phyloP scores from a whole-genome alignment of 2,797 vertebrate species.

The Danio kyathit region DNA sequence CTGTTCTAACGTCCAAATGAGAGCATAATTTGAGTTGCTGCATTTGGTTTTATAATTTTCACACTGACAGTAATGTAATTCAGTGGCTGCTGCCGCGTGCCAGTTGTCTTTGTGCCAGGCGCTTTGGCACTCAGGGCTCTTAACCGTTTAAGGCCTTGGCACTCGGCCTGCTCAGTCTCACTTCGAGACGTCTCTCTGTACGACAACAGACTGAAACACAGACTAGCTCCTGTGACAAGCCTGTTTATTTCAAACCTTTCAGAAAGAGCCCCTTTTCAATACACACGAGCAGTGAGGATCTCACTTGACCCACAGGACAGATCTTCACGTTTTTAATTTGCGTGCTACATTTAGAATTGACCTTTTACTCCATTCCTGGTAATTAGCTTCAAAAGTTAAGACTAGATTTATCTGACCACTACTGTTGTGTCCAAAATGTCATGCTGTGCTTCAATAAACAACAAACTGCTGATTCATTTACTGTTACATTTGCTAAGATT shows the following conservation, averaged over 20 bases:
- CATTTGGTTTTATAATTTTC: conserved; percentile 72
- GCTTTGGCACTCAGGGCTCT: conserved; percentile 75
- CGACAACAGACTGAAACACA: conserved; percentile 48
- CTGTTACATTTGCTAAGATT: neutral
- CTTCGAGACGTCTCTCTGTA: conserved; percentile 59
- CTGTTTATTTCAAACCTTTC: conserved; percentile 56
- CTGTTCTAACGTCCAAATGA: conserved; percentile 68
- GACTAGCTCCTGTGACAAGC: conserved; percentile 47
- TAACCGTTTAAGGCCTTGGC: conserved; percentile 81
- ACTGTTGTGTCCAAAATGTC: conserved; percentile 10
- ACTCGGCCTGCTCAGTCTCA: conserved; percentile 59
- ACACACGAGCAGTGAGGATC: conserved; percentile 21
- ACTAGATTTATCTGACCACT: conserved; percentile 9
- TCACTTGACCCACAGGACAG: conserved; percentile 40
- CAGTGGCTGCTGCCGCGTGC: conserved; percentile 68
- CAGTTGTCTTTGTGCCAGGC: conserved; percentile 79
- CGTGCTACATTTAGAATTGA: conserved; percentile 40
- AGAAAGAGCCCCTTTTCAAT: conserved; percentile 47
- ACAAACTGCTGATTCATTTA: conserved; percentile 25
- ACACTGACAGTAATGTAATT: conserved; percentile 78
- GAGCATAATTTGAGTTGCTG: conserved; percentile 68
- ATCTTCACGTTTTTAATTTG: conserved; percentile 42
- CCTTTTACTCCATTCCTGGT: conserved; percentile 61
- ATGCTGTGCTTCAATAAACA: neutral
- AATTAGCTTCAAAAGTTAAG: conserved; percentile 38